Evolutionary conservation across 2,888 invertebrate genomes (phyloP).

Genomic region (Cheilosia pagana): DNA sequence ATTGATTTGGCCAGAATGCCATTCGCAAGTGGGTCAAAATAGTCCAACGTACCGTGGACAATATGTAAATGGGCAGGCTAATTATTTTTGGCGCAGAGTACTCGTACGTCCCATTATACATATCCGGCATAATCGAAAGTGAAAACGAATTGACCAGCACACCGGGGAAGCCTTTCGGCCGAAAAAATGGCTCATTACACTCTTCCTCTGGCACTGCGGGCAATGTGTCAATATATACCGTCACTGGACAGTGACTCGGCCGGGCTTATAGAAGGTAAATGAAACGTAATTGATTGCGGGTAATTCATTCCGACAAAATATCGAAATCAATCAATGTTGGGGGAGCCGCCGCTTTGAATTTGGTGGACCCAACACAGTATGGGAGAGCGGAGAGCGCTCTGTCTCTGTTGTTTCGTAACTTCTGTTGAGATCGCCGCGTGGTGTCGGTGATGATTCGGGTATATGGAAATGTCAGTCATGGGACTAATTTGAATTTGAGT

Average conservation of each 20-base stretch:
- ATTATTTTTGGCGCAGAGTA: constrained; percentile 13
- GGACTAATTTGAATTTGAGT: constrained; percentile 66
- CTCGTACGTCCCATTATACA: background rate
- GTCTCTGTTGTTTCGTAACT: constrained; percentile 60
- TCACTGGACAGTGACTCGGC: background rate
- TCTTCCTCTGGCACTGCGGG: background rate
- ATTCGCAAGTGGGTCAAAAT: constrained; percentile 65
- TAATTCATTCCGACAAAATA: constrained; percentile 68
- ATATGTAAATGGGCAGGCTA: constrained; percentile 43
- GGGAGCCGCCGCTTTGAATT: constrained; percentile 12
- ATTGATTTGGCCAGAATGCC: constrained; percentile 52
- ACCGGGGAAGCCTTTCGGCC: constrained; percentile 14
- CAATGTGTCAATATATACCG: constrained; percentile 30
- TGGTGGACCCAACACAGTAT: constrained; percentile 3
- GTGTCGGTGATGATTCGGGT: constrained; percentile 18
- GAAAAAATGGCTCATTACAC: constrained; percentile 43
- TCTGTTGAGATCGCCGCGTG: constrained; percentile 29
- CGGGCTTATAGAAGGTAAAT: constrained; percentile 32
- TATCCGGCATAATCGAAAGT: constrained; percentile 40
- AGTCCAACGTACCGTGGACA: constrained; percentile 41
- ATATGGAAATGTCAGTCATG: constrained; percentile 43
- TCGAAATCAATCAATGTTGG: constrained; percentile 67
- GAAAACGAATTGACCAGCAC: constrained; percentile 49
- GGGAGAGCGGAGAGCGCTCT: background rate
- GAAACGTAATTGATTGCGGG: constrained; percentile 65